These are phyloP conservation scores for Lathronympha strigana DNA, from an alignment of 2,888 invertebrate species.

Conservation along the genomic window DNA sequence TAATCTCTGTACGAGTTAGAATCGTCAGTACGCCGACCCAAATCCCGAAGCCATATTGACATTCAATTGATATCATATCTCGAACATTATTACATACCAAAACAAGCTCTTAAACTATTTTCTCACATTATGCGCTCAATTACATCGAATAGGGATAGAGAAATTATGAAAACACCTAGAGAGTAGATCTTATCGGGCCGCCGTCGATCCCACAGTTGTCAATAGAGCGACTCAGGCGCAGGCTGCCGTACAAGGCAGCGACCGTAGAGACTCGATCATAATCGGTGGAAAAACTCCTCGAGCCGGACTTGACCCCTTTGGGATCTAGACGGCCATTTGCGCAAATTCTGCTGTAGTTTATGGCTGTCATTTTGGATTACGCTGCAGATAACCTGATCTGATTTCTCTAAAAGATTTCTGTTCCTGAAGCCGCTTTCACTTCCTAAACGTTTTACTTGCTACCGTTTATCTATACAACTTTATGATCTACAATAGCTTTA, in stretches of 20 bases:
- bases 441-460: conserved; percentile 34
- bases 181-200: conserved; percentile 68
- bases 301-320: conserved; percentile 79
- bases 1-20: conserved; percentile 10
- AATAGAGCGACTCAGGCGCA: conserved; percentile 67
- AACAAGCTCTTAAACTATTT: conserved; percentile 25
- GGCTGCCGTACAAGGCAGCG: conserved; percentile 77
- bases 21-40: not conserved
- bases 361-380: conserved; percentile 41
- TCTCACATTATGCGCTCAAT: conserved; percentile 50
- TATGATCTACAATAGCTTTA: not conserved
- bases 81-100: conserved; percentile 21
- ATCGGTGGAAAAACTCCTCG: conserved; percentile 76
- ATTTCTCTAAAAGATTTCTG: conserved; percentile 38
- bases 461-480: conserved; percentile 2
- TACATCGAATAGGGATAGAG: conserved; percentile 62
- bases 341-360: conserved; percentile 43
- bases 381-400: conserved; percentile 40
- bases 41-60: conserved; percentile 11
- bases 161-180: conserved; percentile 74
- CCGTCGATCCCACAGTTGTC: conserved; percentile 80
- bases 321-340: conserved; percentile 54
- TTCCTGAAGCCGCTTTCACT: conserved; percentile 39
- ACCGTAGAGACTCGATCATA: conserved; percentile 70
- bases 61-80: conserved; percentile 17